Conservation (phyloP, 2,797 vertebrate species). For the Prunella strophiata region DNA sequence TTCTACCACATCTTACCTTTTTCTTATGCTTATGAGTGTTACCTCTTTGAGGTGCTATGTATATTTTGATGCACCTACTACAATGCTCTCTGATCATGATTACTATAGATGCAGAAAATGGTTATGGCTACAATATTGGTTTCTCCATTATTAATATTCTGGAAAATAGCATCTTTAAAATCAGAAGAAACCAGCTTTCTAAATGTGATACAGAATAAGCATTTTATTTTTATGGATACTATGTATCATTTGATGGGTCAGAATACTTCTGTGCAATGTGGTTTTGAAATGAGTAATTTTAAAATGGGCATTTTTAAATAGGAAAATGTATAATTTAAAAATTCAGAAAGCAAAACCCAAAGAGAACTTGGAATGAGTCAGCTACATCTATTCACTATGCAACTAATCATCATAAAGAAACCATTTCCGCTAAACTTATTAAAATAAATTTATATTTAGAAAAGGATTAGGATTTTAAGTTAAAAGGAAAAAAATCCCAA, state of each 20-base stretch:
- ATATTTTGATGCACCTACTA: neutral
- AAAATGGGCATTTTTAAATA: neutral
- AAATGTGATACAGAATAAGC: neutral
- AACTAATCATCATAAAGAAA: constrained; percentile 25
- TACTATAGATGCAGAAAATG: neutral
- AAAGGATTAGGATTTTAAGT: neutral
- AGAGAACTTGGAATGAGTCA: constrained; percentile 23
- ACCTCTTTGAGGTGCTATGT: neutral
- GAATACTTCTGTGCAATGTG: neutral
- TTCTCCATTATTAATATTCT: neutral
- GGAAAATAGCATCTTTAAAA: neutral
- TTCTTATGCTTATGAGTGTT: neutral
- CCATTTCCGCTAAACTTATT: neutral
- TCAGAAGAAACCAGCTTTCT: neutral
- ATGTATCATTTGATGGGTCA: neutral
- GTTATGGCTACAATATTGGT: neutral
- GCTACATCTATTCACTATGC: neutral
- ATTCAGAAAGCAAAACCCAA: neutral
- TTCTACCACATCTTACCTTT: neutral
- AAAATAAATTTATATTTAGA: neutral
- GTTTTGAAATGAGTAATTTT: neutral
- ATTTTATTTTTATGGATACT: neutral
- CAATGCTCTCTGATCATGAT: neutral
- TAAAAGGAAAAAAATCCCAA: neutral
- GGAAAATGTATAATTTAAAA: neutral